Percentiles rank a stretch among this genome's conserved stretches.
These are phyloP conservation scores for Paedocypris micromegethes DNA, from an alignment of 2,797 vertebrate species.

Conservation along the genomic window DNA sequence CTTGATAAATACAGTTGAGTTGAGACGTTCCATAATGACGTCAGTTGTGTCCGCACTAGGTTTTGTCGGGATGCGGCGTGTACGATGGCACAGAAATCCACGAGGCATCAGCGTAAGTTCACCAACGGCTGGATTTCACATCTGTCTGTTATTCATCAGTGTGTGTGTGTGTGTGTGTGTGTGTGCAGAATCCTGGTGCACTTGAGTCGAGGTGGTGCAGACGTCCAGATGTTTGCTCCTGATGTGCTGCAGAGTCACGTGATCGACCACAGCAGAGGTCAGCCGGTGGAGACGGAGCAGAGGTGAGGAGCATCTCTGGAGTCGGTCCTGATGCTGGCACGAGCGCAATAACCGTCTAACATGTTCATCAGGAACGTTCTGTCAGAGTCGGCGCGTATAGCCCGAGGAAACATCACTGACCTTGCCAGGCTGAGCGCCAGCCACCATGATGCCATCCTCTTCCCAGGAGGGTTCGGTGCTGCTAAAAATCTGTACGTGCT, in stretches of 20 bases:
- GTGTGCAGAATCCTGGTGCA: conserved; percentile 75
- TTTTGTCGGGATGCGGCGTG: conserved; percentile 81
- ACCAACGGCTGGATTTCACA: not conserved
- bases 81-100: conserved; percentile 83
- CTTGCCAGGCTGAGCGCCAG: conserved; percentile 64
- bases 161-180: not conserved
- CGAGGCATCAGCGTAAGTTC: conserved; percentile 80
- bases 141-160: not conserved
- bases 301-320: conserved; percentile 58
- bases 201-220: conserved; percentile 75
- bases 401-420: conserved; percentile 73
- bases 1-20: too few relatives aligned
- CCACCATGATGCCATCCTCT: conserved; percentile 77
- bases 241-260: conserved; percentile 79
- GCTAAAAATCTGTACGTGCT: conserved; percentile 80
- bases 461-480: conserved; percentile 81
- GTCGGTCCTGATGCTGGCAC: not conserved
- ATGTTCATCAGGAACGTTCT: conserved; percentile 67
- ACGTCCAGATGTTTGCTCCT: conserved; percentile 80
- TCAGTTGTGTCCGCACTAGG: conserved; percentile 55
- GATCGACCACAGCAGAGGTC: conserved; percentile 76
- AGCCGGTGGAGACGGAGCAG: conserved; percentile 66
- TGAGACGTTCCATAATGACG: not conserved
- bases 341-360: not conserved
- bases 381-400: conserved; percentile 77